Conservation (phyloP, 2,797 vertebrate species). For the Schizopygopsis pylzovi region DNA sequence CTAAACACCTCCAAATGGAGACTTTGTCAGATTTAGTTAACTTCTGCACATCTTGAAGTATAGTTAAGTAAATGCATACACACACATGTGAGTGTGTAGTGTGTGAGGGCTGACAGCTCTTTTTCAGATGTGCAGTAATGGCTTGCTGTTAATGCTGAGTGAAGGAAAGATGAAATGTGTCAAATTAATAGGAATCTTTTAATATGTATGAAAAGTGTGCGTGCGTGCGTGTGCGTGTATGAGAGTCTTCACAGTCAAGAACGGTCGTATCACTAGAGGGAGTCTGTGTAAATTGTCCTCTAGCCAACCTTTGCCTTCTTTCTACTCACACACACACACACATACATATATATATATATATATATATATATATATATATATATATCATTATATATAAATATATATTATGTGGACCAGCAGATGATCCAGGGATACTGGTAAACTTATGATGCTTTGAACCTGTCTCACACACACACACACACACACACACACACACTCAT, state of each 20-base stretch:
- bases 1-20: not conserved
- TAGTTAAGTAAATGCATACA: not conserved
- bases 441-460: not conserved
- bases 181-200: conserved; percentile 35
- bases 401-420: conserved; percentile 1
- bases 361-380: not conserved
- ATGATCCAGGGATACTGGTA: conserved; percentile 17
- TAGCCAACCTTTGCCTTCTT: conserved; percentile 21
- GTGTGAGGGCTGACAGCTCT: not conserved
- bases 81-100: too few species aligned
- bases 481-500: not conserved
- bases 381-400: not conserved
- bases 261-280: conserved; percentile 33
- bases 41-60: not conserved
- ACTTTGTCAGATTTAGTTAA: conserved; percentile 2
- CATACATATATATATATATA: not conserved
- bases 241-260: conserved; percentile 4
- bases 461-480: not conserved
- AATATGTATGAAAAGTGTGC: conserved; percentile 34
- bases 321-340: not conserved
- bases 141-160: conserved; percentile 26
- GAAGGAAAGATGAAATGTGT: conserved; percentile 17
- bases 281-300: conserved; percentile 21
- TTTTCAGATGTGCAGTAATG: conserved; percentile 12
- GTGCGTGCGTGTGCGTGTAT: not conserved